Percentiles rank a stretch among this genome's conserved stretches.
phyloP scores from a whole-genome alignment of 2,888 invertebrate species.

The Patella ulyssiponensis region DNA sequence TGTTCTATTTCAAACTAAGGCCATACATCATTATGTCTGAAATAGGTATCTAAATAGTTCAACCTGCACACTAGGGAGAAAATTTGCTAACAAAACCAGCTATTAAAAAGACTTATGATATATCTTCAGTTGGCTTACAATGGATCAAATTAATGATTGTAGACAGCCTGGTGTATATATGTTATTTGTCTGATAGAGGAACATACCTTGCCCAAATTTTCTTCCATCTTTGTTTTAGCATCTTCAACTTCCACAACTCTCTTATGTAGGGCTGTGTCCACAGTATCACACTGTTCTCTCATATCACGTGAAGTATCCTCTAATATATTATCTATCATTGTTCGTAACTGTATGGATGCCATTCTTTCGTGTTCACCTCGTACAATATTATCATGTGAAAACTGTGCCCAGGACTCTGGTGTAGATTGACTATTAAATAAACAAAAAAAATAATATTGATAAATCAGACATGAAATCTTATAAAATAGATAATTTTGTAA shows the following conservation, averaged over 20 bases:
- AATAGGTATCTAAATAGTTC: too few relatives aligned
- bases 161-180: too few relatives aligned
- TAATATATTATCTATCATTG: slow-evolving; percentile 81
- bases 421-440: slow-evolving; percentile 80
- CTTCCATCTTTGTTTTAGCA: slow-evolving; percentile 77
- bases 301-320: slow-evolving; percentile 85
- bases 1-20: too few relatives aligned
- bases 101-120: too few relatives aligned
- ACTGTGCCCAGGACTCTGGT: slow-evolving; percentile 88
- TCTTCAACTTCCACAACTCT: slow-evolving; percentile 79
- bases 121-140: too few relatives aligned
- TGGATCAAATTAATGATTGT: too few relatives aligned
- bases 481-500: background rate
- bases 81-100: too few relatives aligned
- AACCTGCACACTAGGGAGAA: too few relatives aligned
- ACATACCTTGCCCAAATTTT: slow-evolving; percentile 79
- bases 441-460: background rate
- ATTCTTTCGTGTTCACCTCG: slow-evolving; percentile 84
- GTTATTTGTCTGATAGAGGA: background rate
- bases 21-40: too few relatives aligned
- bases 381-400: slow-evolving; percentile 84
- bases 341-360: slow-evolving; percentile 81
- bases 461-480: background rate
- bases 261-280: slow-evolving; percentile 83
- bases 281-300: slow-evolving; percentile 85